Conservation (phyloP, 2,888 invertebrate species). For the Eilema griseolum region DNA sequence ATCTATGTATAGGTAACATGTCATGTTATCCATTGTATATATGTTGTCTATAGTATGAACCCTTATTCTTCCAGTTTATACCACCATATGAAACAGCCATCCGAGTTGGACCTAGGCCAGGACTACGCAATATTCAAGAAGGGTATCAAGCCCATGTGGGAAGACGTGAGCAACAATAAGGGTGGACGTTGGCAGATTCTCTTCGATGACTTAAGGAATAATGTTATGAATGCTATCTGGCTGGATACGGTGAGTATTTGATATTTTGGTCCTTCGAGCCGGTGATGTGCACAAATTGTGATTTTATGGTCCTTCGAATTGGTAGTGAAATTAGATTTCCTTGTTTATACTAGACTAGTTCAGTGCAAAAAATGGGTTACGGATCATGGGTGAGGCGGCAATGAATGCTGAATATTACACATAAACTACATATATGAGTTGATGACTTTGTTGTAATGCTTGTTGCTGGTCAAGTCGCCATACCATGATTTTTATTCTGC, state of each 20-base stretch:
- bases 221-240: slow-evolving; percentile 91
- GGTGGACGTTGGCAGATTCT: slow-evolving; percentile 96
- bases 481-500: too few species aligned
- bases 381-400: too few species aligned
- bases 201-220: slow-evolving; percentile 89
- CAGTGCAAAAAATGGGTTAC: too few species aligned
- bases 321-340: too few species aligned
- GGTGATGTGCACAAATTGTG: not conserved
- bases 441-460: too few species aligned
- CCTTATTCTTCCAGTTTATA: slow-evolving; percentile 89
- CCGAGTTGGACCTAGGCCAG: slow-evolving; percentile 90
- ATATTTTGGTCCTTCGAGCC: not conserved
- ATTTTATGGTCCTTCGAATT: too few species aligned
- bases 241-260: slow-evolving; percentile 89
- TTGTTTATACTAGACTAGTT: too few species aligned
- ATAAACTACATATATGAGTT: too few species aligned
- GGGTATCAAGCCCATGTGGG: slow-evolving; percentile 97
- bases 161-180: slow-evolving; percentile 92
- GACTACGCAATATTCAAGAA: slow-evolving; percentile 94
- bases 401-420: too few species aligned
- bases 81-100: slow-evolving; percentile 94
- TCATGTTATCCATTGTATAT: too few species aligned
- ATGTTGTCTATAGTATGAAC: not conserved
- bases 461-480: too few species aligned
- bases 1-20: too few species aligned